Evolutionary conservation across 2,888 invertebrate genomes (phyloP).

Genomic region (Teleiodes luculella): DNA sequence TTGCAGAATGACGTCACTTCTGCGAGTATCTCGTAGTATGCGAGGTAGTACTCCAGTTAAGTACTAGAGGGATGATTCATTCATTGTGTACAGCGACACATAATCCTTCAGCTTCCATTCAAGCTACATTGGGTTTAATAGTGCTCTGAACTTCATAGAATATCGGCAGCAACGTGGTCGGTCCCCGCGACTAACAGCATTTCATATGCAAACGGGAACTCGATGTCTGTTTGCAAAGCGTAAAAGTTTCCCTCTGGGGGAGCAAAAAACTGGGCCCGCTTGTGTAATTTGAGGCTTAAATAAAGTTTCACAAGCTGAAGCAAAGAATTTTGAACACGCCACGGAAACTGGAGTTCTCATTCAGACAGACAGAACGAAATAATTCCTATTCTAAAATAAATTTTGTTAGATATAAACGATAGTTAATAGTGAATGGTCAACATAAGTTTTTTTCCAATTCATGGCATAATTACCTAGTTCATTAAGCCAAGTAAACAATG

Average conservation of each 20-base stretch:
- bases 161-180: constrained; percentile 29
- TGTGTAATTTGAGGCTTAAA: constrained; percentile 36
- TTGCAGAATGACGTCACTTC: constrained; percentile 53
- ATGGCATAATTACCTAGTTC: no score
- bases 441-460: background rate
- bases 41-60: constrained; percentile 29
- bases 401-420: no score
- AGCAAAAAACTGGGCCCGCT: constrained; percentile 37
- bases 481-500: background rate
- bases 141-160: background rate
- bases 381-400: no score
- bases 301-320: constrained; percentile 26
- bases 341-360: no score
- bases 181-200: constrained; percentile 50
- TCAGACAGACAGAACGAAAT: no score
- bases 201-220: constrained; percentile 53
- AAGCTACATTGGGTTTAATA: constrained; percentile 18
- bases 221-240: constrained; percentile 47
- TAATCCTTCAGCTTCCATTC: constrained; percentile 22
- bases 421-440: no score
- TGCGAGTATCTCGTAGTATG: constrained; percentile 36
- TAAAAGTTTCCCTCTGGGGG: constrained; percentile 46
- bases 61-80: constrained; percentile 47
- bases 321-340: constrained; percentile 3
- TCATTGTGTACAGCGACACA: constrained; percentile 32